Evolutionary conservation across 2,113 vertebrate species (phyloP).

Genomic region (Crotalus horridus): DNA sequence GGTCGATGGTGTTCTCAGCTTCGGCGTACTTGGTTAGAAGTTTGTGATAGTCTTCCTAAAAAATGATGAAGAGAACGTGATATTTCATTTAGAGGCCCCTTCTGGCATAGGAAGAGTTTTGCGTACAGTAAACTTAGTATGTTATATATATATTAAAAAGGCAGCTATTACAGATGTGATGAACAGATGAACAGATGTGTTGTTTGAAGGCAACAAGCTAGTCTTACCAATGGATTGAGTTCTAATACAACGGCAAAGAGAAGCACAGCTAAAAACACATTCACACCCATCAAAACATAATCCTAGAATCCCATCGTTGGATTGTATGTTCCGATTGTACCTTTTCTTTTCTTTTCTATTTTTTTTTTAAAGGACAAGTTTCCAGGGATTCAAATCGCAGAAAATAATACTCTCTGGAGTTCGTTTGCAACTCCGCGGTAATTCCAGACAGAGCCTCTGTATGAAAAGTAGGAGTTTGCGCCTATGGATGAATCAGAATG

Average conservation of each 20-base stretch:
- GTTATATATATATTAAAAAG: no score
- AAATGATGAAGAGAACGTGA: no score
- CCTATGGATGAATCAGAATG: no score
- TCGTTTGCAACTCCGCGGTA: neutral
- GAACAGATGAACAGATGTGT: no score
- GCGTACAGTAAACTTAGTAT: no score
- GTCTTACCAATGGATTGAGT: no score
- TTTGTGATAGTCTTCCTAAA: slow-evolving; percentile 86
- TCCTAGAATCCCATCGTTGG: neutral
- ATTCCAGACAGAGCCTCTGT: neutral
- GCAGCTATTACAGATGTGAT: no score
- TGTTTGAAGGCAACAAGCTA: no score
- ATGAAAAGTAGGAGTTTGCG: neutral
- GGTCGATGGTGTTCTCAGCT: slow-evolving; percentile 94
- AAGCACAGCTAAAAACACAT: no score
- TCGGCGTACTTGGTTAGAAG: slow-evolving; percentile 92
- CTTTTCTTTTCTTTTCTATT: neutral
- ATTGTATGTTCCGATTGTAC: no score
- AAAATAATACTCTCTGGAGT: no score
- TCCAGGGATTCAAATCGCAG: neutral
- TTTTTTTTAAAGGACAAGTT: neutral
- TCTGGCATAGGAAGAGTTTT: neutral
- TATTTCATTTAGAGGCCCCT: neutral
- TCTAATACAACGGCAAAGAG: no score
- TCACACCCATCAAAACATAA: neutral